These are phyloP conservation scores for Xylota segnis DNA, from an alignment of 2,888 invertebrate genomes.

Conservation along the genomic window DNA sequence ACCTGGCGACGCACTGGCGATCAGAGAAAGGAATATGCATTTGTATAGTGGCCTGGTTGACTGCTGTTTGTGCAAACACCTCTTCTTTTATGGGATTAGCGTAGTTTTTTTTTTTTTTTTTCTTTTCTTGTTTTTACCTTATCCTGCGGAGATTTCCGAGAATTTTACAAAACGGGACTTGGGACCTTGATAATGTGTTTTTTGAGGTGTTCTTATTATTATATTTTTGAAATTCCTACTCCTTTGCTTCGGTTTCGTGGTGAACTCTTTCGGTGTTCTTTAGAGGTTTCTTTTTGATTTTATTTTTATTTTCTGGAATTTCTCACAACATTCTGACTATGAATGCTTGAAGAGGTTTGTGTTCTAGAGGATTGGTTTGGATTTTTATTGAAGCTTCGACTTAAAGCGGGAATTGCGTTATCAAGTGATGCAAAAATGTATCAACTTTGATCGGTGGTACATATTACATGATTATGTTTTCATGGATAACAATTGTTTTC, in stretches of 20 bases:
- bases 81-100: conserved; percentile 76
- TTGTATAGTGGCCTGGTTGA: conserved; percentile 76
- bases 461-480: too few relatives aligned
- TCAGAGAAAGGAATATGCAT: conserved; percentile 64
- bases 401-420: background rate
- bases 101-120: conserved; percentile 46
- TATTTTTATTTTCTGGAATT: conserved; percentile 35
- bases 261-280: conserved; percentile 38
- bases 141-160: conserved; percentile 73
- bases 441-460: too few relatives aligned
- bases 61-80: conserved; percentile 78
- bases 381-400: background rate
- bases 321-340: conserved; percentile 19
- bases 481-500: too few relatives aligned
- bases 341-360: background rate
- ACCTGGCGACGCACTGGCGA: conserved; percentile 71
- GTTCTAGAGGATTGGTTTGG: background rate
- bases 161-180: conserved; percentile 77
- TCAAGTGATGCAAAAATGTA: background rate
- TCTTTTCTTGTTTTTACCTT: conserved; percentile 40
- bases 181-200: conserved; percentile 75
- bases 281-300: conserved; percentile 29
- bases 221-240: conserved; percentile 44
- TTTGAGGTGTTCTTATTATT: conserved; percentile 68
- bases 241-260: conserved; percentile 22